Percentiles rank a stretch among this genome's conserved stretches.
phyloP scores from a whole-genome alignment of 2,113 vertebrate genomes.

The Emydura subglobosa region DNA sequence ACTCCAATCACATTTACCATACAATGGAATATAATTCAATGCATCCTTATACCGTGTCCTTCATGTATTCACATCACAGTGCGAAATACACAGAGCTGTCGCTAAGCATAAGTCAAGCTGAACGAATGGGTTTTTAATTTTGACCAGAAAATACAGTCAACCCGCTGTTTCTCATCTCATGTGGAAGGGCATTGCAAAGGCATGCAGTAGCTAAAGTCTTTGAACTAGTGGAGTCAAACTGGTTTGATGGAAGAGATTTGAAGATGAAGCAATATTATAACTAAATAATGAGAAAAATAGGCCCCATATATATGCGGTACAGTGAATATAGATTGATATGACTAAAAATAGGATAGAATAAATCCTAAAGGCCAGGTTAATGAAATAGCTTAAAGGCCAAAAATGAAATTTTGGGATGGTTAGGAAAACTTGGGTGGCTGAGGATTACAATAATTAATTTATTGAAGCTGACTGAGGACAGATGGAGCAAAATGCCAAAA shows the following conservation, averaged over 20 bases:
- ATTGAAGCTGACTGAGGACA: conserved; percentile 24
- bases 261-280: background rate
- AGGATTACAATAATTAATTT: conserved; percentile 43
- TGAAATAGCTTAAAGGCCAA: conserved; percentile 28
- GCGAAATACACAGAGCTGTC: conserved; percentile 71
- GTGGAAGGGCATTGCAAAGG: conserved; percentile 63
- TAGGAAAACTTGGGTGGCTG: conserved; percentile 15
- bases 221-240: conserved; percentile 15
- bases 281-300: background rate
- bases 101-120: conserved; percentile 73
- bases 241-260: background rate
- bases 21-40: conserved; percentile 38
- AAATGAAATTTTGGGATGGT: background rate
- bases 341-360: background rate
- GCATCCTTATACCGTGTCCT: conserved; percentile 47
- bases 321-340: background rate
- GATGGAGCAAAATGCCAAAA: conserved; percentile 29
- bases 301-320: background rate
- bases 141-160: conserved; percentile 65
- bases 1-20: conserved; percentile 39
- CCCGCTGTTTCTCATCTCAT: conserved; percentile 16
- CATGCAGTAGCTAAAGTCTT: conserved; percentile 8
- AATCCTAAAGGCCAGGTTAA: conserved; percentile 4
- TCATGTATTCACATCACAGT: conserved; percentile 66
- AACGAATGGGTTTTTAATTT: conserved; percentile 79